These are phyloP conservation scores for Euglossa dilemma DNA, from an alignment of 1,140 invertebrate species.

Conservation along the genomic window DNA sequence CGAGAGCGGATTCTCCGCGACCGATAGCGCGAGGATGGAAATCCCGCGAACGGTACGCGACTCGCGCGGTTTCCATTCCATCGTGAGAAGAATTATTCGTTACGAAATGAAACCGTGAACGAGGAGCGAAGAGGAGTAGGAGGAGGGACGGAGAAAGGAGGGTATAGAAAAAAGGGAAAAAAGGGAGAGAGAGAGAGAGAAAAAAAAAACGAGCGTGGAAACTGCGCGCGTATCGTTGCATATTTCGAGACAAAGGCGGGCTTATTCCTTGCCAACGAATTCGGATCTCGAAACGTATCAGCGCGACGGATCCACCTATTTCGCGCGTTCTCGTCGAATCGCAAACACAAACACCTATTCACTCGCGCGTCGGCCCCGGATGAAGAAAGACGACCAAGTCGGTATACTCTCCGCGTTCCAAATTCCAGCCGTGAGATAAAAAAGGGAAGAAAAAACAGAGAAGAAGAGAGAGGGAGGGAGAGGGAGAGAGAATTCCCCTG, in stretches of 20 bases:
- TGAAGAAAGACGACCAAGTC: background rate
- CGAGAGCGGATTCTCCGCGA: conserved; percentile 3
- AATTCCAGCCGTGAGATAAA: conserved; percentile 37
- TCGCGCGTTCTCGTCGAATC: conserved; percentile 36
- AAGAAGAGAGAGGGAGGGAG: too few relatives aligned
- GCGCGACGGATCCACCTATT: conserved; percentile 32
- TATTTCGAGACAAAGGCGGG: conserved; percentile 54
- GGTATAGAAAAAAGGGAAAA: conserved; percentile 10
- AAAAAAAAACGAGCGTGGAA: conserved; percentile 16
- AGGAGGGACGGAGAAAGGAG: background rate
- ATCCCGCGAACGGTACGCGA: background rate
- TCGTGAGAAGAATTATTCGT: conserved; percentile 41
- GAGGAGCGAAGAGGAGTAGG: background rate
- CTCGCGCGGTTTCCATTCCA: conserved; percentile 22
- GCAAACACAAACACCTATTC: conserved; percentile 35
- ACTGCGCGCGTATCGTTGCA: conserved; percentile 10
- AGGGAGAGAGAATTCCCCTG: background rate
- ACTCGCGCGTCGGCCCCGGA: background rate
- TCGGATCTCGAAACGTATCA: conserved; percentile 32
- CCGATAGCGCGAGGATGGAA: conserved; percentile 4
- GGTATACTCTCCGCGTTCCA: background rate
- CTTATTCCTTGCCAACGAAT: conserved; percentile 47
- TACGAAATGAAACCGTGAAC: conserved; percentile 27
- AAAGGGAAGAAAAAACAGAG: background rate
- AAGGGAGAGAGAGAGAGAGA: background rate